These are phyloP conservation scores for Anguilla anguilla DNA, from an alignment of 2,797 vertebrate genomes.

Conservation along the genomic window DNA sequence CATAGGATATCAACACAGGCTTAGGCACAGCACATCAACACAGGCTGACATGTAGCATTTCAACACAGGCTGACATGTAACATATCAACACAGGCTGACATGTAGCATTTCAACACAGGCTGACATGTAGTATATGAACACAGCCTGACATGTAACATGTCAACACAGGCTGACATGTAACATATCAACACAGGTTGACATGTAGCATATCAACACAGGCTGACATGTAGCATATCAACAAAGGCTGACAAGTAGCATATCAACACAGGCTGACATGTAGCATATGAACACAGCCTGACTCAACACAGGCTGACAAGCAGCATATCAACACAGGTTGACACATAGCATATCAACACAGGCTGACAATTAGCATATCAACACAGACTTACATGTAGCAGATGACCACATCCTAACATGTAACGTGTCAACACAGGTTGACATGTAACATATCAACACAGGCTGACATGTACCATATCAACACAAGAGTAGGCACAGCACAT, in stretches of 20 bases:
- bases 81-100: neutral
- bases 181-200: neutral
- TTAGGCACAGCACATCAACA: too few relatives aligned
- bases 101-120: too few relatives aligned
- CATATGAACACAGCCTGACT: too few relatives aligned
- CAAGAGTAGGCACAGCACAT: too few relatives aligned
- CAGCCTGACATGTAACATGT: neutral
- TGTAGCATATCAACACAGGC: too few relatives aligned
- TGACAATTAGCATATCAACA: neutral
- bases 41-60: neutral
- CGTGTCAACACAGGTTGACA: too few relatives aligned
- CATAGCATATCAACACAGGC: neutral
- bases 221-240: neutral
- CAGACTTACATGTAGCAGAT: neutral
- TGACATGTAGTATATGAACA: too few relatives aligned
- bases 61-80: neutral
- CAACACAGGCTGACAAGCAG: neutral
- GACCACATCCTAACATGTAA: too few relatives aligned
- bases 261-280: neutral
- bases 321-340: neutral
- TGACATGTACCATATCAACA: neutral
- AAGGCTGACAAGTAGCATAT: too few relatives aligned
- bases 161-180: neutral
- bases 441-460: too few relatives aligned
- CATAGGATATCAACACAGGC: neutral